These are phyloP conservation scores for Hemaris fuciformis DNA, from an alignment of 2,888 invertebrate species.

Conservation along the genomic window DNA sequence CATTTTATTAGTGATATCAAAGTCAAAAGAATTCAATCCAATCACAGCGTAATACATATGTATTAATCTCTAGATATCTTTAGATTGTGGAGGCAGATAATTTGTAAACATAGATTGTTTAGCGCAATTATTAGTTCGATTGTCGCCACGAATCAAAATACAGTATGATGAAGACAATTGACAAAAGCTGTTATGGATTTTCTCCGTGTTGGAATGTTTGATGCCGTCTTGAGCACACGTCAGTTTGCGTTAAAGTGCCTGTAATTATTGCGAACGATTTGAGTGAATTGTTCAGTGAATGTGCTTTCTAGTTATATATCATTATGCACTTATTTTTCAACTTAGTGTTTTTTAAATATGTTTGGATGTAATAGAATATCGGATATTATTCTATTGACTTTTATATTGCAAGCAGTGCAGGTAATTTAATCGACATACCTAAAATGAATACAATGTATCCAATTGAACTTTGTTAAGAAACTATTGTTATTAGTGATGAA, in stretches of 20 bases:
- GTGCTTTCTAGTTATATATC: slow-evolving; percentile 19
- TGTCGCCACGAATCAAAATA: slow-evolving; percentile 57
- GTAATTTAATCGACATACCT: slow-evolving; percentile 22
- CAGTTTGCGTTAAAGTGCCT: not conserved
- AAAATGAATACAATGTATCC: slow-evolving; percentile 3
- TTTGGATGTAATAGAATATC: slow-evolving; percentile 32
- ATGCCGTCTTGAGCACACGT: slow-evolving; percentile 18
- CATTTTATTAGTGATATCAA: not conserved
- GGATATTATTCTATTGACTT: slow-evolving; percentile 29
- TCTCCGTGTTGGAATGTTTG: slow-evolving; percentile 54
- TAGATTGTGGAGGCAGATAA: slow-evolving; percentile 65
- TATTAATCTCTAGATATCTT: slow-evolving; percentile 59
- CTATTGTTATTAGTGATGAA: not conserved
- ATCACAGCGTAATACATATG: slow-evolving; percentile 25
- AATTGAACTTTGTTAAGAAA: too few species aligned
- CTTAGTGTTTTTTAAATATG: slow-evolving; percentile 44
- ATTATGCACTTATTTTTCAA: slow-evolving; percentile 39
- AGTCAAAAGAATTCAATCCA: slow-evolving; percentile 9
- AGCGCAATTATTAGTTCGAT: slow-evolving; percentile 54
- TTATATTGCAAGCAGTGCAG: slow-evolving; percentile 35
- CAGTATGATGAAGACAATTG: slow-evolving; percentile 50
- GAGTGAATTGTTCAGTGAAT: slow-evolving; percentile 14
- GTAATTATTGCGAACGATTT: not conserved
- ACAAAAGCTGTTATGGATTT: slow-evolving; percentile 68
- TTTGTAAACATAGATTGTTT: slow-evolving; percentile 72